Conservation (phyloP, 1,140 invertebrate genomes). For the Danaus plexippus region DNA sequence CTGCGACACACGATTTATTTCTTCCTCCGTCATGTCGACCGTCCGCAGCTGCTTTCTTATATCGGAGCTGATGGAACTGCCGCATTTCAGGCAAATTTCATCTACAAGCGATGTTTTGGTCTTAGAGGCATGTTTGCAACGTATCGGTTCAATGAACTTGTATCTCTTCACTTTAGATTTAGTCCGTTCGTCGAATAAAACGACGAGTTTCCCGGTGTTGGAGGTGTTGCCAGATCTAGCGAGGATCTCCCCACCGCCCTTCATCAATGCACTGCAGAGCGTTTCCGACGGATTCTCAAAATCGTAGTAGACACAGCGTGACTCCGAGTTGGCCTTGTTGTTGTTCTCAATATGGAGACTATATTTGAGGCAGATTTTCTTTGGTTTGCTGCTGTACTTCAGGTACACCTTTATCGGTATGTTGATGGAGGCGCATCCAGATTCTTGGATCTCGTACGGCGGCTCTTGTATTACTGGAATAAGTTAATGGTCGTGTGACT, state of each 20-base stretch:
- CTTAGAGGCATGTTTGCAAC: constrained; percentile 35
- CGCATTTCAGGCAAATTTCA: constrained; percentile 50
- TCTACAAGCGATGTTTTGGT: constrained; percentile 36
- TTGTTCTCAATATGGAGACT: constrained; percentile 57
- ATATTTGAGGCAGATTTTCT: constrained; percentile 58
- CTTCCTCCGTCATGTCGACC: constrained; percentile 52
- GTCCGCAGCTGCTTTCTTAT: constrained; percentile 47
- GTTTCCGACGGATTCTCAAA: constrained; percentile 54
- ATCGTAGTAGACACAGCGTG: constrained; percentile 56
- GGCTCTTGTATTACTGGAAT: constrained; percentile 65
- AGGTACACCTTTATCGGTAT: constrained; percentile 66
- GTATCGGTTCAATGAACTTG: constrained; percentile 48
- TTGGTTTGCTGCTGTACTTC: constrained; percentile 54
- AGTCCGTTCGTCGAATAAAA: constrained; percentile 30
- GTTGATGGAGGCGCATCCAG: constrained; percentile 56
- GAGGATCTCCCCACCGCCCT: constrained; percentile 52
- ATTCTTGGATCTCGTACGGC: constrained; percentile 66
- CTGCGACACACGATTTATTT: constrained; percentile 46
- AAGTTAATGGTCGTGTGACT: constrained; percentile 15
- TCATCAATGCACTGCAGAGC: constrained; percentile 49
- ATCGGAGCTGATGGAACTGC: constrained; percentile 38
- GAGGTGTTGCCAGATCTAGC: constrained; percentile 30
- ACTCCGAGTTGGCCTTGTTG: constrained; percentile 46
- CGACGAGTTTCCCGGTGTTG: constrained; percentile 29
- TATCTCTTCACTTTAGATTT: constrained; percentile 32